Evolutionary conservation across 2,797 vertebrate genomes (phyloP).

Genomic region (Manis pentadactyla): DNA sequence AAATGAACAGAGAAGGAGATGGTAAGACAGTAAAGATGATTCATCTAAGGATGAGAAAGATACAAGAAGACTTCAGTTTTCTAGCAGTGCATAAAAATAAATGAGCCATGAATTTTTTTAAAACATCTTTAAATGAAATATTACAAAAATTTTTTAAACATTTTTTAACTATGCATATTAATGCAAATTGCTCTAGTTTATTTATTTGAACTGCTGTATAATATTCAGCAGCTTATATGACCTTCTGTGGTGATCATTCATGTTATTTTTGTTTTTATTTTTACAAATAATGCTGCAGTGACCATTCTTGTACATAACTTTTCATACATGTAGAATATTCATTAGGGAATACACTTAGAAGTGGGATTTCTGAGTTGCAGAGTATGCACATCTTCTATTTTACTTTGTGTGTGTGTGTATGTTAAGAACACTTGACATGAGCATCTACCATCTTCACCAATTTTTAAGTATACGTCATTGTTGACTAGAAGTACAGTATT

Average conservation of each 20-base stretch:
- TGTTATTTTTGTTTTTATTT: background rate
- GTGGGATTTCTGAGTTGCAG: slow-evolving; percentile 29
- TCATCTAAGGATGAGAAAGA: slow-evolving; percentile 53
- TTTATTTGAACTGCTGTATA: background rate
- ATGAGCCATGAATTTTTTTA: background rate
- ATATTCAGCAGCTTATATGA: background rate
- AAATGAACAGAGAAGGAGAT: slow-evolving; percentile 65
- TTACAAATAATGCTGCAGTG: background rate
- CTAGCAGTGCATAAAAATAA: slow-evolving; percentile 54
- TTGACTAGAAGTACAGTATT: background rate
- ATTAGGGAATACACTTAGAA: background rate
- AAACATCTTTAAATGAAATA: slow-evolving; percentile 27
- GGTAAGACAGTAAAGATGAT: slow-evolving; percentile 48
- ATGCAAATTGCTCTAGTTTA: slow-evolving; percentile 1
- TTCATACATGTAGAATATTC: background rate
- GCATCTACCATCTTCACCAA: background rate
- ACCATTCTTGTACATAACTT: background rate
- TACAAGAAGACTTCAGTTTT: slow-evolving; percentile 51
- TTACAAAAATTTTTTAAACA: background rate
- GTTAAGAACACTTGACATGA: background rate
- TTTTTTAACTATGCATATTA: slow-evolving; percentile 5
- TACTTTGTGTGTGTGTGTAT: background rate
- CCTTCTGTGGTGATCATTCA: background rate
- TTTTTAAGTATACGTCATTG: background rate
- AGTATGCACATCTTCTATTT: background rate